These are phyloP conservation scores for Aphelenchoides bicaudatus DNA, from an alignment of 2,888 invertebrate species.

Conservation along the genomic window DNA sequence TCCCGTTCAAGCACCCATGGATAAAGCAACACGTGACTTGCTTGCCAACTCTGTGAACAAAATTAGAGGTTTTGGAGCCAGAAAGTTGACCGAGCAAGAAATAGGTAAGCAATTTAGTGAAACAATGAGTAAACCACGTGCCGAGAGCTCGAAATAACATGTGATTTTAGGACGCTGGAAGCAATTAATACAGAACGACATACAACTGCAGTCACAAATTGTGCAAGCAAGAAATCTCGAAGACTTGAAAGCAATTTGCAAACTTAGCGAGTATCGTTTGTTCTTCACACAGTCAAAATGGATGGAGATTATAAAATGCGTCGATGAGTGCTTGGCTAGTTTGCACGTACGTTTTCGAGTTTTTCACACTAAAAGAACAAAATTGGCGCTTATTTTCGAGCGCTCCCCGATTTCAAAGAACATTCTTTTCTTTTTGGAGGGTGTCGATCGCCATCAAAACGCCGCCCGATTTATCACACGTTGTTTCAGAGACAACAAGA, in stretches of 20 bases:
- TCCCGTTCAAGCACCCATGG: conserved; percentile 33
- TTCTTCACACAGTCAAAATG: conserved; percentile 52
- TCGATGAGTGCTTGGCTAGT: conserved; percentile 9
- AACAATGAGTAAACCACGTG: conserved; percentile 11
- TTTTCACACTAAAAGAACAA: conserved; percentile 8
- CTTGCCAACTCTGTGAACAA: conserved; percentile 33
- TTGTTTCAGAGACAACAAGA: too few species aligned
- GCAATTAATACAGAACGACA: conserved; percentile 35
- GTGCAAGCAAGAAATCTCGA: conserved; percentile 31
- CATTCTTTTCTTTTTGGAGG: background rate
- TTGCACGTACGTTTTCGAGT: background rate
- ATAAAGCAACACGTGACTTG: conserved; percentile 20
- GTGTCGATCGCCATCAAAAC: background rate
- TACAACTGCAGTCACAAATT: conserved; percentile 27
- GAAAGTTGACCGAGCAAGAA: conserved; percentile 57
- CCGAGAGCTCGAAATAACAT: too few species aligned
- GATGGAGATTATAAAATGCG: conserved; percentile 26
- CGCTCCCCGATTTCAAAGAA: background rate
- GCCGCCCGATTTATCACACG: background rate
- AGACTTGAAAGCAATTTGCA: conserved; percentile 34
- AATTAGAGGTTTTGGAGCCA: conserved; percentile 39
- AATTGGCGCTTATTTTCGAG: background rate
- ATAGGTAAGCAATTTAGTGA: conserved; percentile 37
- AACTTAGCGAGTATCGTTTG: conserved; percentile 43
- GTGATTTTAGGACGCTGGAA: conserved; percentile 35